Conservation (phyloP, 2,888 invertebrate genomes). For the Urechis unicinctus region DNA sequence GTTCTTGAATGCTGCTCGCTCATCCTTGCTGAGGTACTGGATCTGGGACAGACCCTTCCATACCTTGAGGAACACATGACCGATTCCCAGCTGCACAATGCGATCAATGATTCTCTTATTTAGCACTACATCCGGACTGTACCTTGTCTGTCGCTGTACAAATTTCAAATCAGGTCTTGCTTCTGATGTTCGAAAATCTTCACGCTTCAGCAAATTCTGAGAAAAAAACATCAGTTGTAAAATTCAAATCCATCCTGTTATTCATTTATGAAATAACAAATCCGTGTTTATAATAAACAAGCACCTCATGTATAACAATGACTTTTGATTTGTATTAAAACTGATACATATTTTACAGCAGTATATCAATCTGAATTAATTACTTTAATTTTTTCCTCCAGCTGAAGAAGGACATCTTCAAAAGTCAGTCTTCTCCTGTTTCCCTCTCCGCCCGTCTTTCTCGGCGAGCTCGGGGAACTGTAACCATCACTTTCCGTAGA, state of each 20-base stretch:
- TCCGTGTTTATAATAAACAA: too few relatives aligned
- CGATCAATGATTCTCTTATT: conserved; percentile 19
- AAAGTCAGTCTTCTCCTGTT: conserved; percentile 10
- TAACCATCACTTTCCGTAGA: too few relatives aligned
- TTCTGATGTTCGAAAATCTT: conserved; percentile 13
- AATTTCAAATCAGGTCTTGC: conserved; percentile 16
- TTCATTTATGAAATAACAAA: too few relatives aligned
- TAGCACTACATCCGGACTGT: conserved; percentile 19
- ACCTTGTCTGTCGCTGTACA: conserved; percentile 22
- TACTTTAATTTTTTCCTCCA: conserved; percentile 19
- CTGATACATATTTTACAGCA: too few relatives aligned
- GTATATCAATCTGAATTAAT: too few relatives aligned
- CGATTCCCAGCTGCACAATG: conserved; percentile 21
- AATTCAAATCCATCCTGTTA: too few relatives aligned
- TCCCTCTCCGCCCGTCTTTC: too few relatives aligned
- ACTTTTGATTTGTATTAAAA: too few relatives aligned
- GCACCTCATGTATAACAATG: too few relatives aligned
- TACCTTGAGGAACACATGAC: conserved; percentile 19
- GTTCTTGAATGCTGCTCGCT: conserved; percentile 22
- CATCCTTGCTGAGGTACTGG: conserved; percentile 13
- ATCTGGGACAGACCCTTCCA: conserved; percentile 19
- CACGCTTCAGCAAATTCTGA: conserved; percentile 14
- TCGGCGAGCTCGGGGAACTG: too few relatives aligned
- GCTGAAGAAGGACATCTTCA: conserved; percentile 13
- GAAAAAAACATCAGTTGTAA: too few relatives aligned